Conservation (phyloP, 1,140 invertebrate species). For the Pseudomyrmex gracilis region DNA sequence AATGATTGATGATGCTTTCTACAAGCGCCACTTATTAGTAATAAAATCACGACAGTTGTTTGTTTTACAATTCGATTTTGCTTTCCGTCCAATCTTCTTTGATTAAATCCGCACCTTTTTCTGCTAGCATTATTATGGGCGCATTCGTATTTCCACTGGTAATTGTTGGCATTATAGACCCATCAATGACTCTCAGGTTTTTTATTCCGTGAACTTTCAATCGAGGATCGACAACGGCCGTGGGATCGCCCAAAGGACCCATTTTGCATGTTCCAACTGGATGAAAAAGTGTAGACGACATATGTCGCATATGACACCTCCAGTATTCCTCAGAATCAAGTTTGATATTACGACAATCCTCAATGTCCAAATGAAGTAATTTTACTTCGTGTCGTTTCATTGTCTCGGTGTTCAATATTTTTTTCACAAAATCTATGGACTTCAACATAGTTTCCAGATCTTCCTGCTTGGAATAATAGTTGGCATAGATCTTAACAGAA, state of each 20-base stretch:
- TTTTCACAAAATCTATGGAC: constrained; percentile 63
- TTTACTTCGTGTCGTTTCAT: constrained; percentile 75
- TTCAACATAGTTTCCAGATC: constrained; percentile 83
- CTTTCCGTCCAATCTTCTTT: constrained; percentile 69
- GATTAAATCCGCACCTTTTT: constrained; percentile 89
- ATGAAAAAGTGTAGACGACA: constrained; percentile 84
- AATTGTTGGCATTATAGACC: constrained; percentile 91
- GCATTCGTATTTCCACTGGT: constrained; percentile 93
- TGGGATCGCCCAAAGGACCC: constrained; percentile 83
- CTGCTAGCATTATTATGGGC: constrained; percentile 91
- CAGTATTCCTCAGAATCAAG: constrained; percentile 84
- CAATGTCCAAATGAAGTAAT: constrained; percentile 50
- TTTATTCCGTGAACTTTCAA: constrained; percentile 90
- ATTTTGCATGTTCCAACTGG: constrained; percentile 86
- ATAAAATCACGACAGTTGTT: too few relatives aligned
- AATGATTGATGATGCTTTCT: too few relatives aligned
- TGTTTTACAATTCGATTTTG: not conserved
- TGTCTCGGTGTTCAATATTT: constrained; percentile 70
- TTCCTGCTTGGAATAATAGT: constrained; percentile 87
- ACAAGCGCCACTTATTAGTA: too few relatives aligned
- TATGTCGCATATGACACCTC: constrained; percentile 84
- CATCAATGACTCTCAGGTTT: constrained; percentile 91
- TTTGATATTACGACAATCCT: constrained; percentile 68
- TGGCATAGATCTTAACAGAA: constrained; percentile 89
- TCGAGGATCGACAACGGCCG: constrained; percentile 91